Evolutionary conservation across 2,888 invertebrate species (phyloP), one percentile per base, ranked within the genome.

Genomic region (Amphiduros pacificus): DNA sequence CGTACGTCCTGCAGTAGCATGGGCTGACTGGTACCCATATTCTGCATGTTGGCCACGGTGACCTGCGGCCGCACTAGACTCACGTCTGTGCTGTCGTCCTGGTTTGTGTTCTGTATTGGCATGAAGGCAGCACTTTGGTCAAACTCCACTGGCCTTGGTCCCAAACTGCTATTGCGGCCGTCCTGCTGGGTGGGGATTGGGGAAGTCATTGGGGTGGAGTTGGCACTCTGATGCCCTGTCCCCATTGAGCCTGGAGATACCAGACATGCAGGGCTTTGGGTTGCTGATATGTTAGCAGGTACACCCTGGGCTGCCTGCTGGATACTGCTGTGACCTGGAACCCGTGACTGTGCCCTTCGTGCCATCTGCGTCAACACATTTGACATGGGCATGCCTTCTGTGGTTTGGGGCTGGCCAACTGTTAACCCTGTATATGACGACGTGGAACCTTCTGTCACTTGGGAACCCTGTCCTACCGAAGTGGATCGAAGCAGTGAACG

Each of bases 51-150:
- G 6, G 56, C 56, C 11, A 52, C 48, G 20, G 52, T 59, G 17
- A 51, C 51, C 2, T 52, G 36, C 6, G 59, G 59, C 28, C 59
- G 32, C 20, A 59, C 59, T 9, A 53, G 29, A 31, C 41, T 59
- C 4, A 59, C 51, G 22, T 27, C 22, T 17, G 48, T 36, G 6
- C 27, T 29, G 2, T 26, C 52, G 20, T 52, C 59, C n/a, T 48
- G 28, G 41, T 40, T 36, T 40, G 52, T 20, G 22, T 36, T 53
- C 14, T 59, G 59, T 27, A 59, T 59, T 27, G 59, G 59, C 52
- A 59, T 52, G 27, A 59, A 59, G 14, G 52, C 52, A 59, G n/a
- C 44, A 20, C 20, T 44, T 44, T 44, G 44, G 9, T 44, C 44
- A n/a, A n/a, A 41, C 17, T 55, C 55, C 2, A 56, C 49, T 26